These are phyloP conservation scores for Rattus rattus DNA, from an alignment of 2,113 vertebrate genomes.

Conservation along the genomic window DNA sequence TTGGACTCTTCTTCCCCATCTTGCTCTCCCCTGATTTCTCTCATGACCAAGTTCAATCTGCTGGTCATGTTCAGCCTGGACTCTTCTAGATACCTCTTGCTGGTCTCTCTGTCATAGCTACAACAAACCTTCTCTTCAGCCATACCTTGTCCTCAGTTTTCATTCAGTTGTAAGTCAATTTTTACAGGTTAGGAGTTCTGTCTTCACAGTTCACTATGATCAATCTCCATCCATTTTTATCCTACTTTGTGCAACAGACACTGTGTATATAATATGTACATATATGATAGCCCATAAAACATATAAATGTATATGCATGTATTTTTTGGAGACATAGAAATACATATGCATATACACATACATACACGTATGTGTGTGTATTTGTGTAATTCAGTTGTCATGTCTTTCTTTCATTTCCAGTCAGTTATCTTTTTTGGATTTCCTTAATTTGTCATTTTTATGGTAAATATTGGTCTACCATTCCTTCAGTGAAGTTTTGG, in stretches of 20 bases:
- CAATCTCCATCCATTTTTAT: not conserved
- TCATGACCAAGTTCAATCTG: not conserved
- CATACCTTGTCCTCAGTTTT: not conserved
- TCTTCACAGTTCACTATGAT: slow-evolving; percentile 7
- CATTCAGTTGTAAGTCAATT: not conserved
- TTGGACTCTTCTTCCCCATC: not conserved
- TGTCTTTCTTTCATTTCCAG: not conserved
- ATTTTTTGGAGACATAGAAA: not conserved
- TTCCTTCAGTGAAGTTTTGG: not conserved
- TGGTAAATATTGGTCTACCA: not conserved
- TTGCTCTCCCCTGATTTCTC: not conserved
- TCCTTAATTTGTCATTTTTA: not conserved
- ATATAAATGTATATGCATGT: not conserved
- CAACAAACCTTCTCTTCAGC: not conserved
- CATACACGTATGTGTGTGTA: not conserved
- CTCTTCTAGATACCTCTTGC: not conserved
- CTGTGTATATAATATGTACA: not conserved
- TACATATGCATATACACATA: not conserved
- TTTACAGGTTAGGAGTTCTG: not conserved
- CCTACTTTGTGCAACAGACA: not conserved
- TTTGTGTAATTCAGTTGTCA: not conserved
- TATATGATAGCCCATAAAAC: not conserved
- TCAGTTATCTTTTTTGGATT: not conserved
- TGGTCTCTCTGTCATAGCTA: not conserved
- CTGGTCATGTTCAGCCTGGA: not conserved